phyloP scores from a whole-genome alignment of 2,888 invertebrate species.

The Lottia gigantea region DNA sequence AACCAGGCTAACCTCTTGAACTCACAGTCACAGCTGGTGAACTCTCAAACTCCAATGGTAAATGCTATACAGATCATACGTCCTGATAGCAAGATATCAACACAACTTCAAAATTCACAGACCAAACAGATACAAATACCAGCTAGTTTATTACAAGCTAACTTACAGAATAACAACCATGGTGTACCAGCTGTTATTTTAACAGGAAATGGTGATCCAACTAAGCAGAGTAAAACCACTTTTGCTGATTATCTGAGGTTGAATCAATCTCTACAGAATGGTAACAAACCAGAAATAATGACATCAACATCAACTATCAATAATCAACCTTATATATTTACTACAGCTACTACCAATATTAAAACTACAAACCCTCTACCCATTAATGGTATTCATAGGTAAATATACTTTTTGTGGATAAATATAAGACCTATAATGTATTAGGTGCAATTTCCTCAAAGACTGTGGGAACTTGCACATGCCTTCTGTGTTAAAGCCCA shows the following conservation, averaged over 20 bases:
- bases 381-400: constrained; percentile 3
- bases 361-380: not conserved
- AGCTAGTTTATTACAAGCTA: constrained; percentile 34
- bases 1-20: constrained; percentile 18
- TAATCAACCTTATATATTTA: constrained; percentile 30
- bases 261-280: constrained; percentile 6
- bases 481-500: no score
- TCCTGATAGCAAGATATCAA: constrained; percentile 17
- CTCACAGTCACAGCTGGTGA: constrained; percentile 8
- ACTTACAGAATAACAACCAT: constrained; percentile 13
- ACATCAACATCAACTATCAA: constrained; percentile 18
- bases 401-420: not conserved
- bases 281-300: not conserved
- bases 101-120: constrained; percentile 13
- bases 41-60: constrained; percentile 19
- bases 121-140: constrained; percentile 49
- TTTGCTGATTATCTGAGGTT: constrained; percentile 18
- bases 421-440: no score
- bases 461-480: no score
- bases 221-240: constrained; percentile 19
- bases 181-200: constrained; percentile 13
- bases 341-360: constrained; percentile 16
- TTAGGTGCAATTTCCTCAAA: no score
- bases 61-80: constrained; percentile 37
- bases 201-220: not conserved